phyloP scores from a whole-genome alignment of 2,113 vertebrate species.

The Apus apus region DNA sequence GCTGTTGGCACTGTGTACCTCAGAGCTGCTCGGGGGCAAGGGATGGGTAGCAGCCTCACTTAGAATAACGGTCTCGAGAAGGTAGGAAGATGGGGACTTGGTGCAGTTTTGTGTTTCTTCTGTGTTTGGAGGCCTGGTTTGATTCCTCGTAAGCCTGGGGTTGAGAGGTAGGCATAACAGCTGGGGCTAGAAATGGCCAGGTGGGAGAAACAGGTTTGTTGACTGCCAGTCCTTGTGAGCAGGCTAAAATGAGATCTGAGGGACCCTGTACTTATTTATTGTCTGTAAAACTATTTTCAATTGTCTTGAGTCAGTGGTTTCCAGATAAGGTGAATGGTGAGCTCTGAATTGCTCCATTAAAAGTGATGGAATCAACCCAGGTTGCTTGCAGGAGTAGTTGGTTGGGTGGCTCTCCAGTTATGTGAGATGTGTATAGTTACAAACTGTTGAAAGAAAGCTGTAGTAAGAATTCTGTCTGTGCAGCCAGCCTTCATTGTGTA shows the following conservation, averaged over 20 bases:
- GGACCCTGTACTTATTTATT: not conserved
- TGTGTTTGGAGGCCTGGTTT: not conserved
- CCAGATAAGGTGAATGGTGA: not conserved
- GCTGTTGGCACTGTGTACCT: not conserved
- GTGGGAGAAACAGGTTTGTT: not conserved
- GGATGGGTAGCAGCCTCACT: not conserved
- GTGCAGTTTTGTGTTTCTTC: not conserved
- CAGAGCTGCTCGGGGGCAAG: not conserved
- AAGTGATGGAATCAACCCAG: not conserved
- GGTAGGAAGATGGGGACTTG: not conserved
- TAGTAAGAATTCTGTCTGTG: not conserved
- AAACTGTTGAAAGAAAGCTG: not conserved
- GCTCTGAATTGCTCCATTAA: not conserved
- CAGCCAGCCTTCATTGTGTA: not conserved
- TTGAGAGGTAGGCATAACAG: not conserved
- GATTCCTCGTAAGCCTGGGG: not conserved
- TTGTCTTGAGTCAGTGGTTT: not conserved
- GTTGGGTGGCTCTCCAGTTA: not conserved
- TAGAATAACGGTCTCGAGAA: not conserved
- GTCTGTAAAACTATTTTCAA: not conserved
- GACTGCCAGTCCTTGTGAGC: not conserved
- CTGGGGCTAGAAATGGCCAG: not conserved
- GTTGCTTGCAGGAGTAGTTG: not conserved
- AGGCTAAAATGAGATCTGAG: not conserved
- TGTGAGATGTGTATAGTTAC: not conserved